Evolutionary conservation across 2,888 invertebrate genomes (phyloP), one percentile per base, ranked within the genome.

Genomic region (Pollenia griseotomentosa): DNA sequence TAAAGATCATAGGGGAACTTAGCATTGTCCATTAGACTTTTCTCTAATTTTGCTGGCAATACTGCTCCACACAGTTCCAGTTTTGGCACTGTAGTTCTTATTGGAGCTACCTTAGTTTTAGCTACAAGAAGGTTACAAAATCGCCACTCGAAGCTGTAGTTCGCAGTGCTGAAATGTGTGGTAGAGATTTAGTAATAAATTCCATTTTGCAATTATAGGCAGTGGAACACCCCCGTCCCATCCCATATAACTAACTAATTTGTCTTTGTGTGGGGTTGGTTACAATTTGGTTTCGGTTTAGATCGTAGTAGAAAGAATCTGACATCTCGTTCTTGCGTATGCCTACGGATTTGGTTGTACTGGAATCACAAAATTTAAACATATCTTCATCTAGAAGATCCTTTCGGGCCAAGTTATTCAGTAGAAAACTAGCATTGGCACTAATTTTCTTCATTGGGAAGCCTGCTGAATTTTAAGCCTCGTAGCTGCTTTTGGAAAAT

Each of bases 281-380:
- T 16, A 55, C 11, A 53, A 48, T 40, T 33, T 44, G 48, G 0
- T 68, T 33, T 2, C 59, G 51, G 1, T 68, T 44, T 4, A 71
- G 16, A 14, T 16, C 51, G 40, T 73, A 84, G 1, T 71, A 73
- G 12, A 59, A 59, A 7, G 40, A 71, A 59, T 79, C 66, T 1
- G n/a, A 44, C 14, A 44, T 12, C 12, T 66, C 78, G 51, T 84
- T 78, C 73, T 79, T 73, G 12, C 51, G 55, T 0, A 84, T 84
- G 11, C 73, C 73, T 6, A 79, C n/a, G 7, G 78, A 73, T 59
- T 84, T 73, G 2, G 42, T 55, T 6, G 66, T 44, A 12, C 73
- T 66, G 7, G 73, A 59, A 19, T 66, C 57, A 23, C 73, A 59
- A 12, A 79, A 59, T 12, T 84, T 73, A 9, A 84, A 23, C 9